phyloP scores from a whole-genome alignment of 23 tunicate species.

The Trididemnum miniatum region DNA sequence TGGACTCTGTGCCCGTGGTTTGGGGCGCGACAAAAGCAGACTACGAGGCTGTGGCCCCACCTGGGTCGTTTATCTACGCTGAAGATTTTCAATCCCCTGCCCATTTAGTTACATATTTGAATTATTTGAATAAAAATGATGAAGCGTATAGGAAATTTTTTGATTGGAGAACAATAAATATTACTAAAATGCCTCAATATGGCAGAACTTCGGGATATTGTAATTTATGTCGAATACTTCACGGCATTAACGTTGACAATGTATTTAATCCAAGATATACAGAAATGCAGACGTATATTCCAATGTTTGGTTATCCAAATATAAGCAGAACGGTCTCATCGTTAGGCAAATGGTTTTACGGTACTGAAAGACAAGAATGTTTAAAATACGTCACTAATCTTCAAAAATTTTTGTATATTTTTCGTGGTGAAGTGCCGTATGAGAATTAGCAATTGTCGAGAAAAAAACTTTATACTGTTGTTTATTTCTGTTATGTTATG shows the following conservation, averaged over 20 bases:
- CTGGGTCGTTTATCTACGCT: slow-evolving; percentile 41
- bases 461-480: too few relatives aligned
- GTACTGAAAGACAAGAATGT: slow-evolving; percentile 1
- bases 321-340: slow-evolving; percentile 14
- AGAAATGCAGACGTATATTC: not conserved
- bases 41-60: slow-evolving; percentile 41
- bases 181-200: not conserved
- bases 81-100: slow-evolving; percentile 42
- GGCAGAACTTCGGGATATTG: slow-evolving; percentile 15
- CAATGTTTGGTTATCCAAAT: slow-evolving; percentile 17
- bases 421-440: too few relatives aligned
- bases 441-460: too few relatives aligned
- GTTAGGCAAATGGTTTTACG: slow-evolving; percentile 22
- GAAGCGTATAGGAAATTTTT: slow-evolving; percentile 41
- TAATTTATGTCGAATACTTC: slow-evolving; percentile 16
- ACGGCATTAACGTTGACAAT: slow-evolving; percentile 36
- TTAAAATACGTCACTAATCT: too few relatives aligned
- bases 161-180: slow-evolving; percentile 7
- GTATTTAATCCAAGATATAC: slow-evolving; percentile 3
- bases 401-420: too few relatives aligned
- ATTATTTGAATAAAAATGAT: slow-evolving; percentile 30
- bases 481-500: too few relatives aligned
- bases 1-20: slow-evolving; percentile 52
- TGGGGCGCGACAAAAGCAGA: slow-evolving; percentile 43
- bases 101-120: slow-evolving; percentile 51